Evolutionary conservation across 2,797 vertebrate genomes (phyloP).

Genomic region (Phaenicophaeus curvirostris): DNA sequence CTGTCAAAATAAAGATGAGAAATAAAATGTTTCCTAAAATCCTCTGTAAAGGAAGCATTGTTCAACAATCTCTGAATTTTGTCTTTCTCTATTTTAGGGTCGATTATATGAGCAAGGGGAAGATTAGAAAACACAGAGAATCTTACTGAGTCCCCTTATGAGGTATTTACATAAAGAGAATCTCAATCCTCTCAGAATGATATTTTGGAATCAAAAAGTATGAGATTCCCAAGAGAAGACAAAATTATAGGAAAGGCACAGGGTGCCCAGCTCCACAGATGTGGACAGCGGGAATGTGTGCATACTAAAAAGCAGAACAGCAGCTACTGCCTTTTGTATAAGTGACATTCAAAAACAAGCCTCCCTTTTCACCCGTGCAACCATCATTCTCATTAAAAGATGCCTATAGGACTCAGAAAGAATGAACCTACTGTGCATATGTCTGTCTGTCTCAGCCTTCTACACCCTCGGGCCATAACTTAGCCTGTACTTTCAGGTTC

Average conservation of each 20-base stretch:
- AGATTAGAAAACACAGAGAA: background rate
- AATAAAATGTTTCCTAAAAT: slow-evolving; percentile 11
- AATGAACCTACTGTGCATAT: background rate
- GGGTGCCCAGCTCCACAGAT: fast-evolving
- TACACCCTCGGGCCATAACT: background rate
- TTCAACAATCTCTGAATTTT: background rate
- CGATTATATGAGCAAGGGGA: background rate
- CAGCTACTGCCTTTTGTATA: background rate
- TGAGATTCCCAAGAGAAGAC: background rate
- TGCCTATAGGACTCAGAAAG: background rate
- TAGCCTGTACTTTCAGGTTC: background rate
- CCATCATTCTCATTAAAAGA: background rate
- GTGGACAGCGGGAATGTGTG: background rate
- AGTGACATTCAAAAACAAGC: background rate
- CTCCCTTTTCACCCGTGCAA: background rate
- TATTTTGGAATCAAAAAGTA: background rate
- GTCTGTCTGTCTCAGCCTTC: background rate
- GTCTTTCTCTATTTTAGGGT: background rate
- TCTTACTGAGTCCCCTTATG: background rate
- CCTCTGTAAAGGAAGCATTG: background rate
- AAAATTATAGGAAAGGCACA: background rate
- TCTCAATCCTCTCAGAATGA: background rate
- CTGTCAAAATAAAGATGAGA: background rate
- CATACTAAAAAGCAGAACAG: background rate
- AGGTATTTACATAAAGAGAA: background rate